Evolutionary conservation across 2,797 vertebrate species (phyloP), one percentile per base, ranked within the genome.

Genomic region (Euthynnus affinis): DNA sequence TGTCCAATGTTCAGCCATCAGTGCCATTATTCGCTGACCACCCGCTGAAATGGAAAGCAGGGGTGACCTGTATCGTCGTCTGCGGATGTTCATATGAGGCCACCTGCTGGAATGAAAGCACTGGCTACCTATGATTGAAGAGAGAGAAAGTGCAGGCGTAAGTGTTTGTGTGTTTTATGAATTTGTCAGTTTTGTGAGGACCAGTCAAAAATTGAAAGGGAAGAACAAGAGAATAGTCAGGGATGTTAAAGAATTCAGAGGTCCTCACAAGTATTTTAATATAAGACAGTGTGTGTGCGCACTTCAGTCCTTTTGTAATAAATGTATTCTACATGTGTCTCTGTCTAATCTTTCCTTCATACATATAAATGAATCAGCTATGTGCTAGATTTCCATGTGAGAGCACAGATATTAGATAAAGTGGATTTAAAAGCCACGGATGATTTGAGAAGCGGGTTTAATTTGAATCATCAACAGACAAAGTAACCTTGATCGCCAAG

Each of bases 41-140:
- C 93, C 87, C 46, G 78, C 86, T 91, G 92, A 84, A 88, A 85
- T 81, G 65, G 81, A 91, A 89, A 92, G 81, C 85, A 82, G 68
- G 76, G 80, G 73, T 89, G 81, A 91, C 88, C 83, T 74, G 87
- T 49, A 56, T 64, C 4, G 15, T 49, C 46, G 62, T 63, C 49
- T 78, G 80, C 66, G 79, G 48, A 71, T 79, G 76, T 78, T 84
- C 82, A 71, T 70, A 63, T 53, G 57, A 83, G 90, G 80, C 82
- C 83, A 80, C 90, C 86, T 84, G 88, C 84, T 87, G 88, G 84
- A 89, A 80, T 87, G 78, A 89, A 91, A 91, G 81, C 72, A n/a
- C 68, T 25, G 40, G 55, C 74, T 85, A 82, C 83, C 75, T 87
- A 68, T 60, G 68, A 88, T 70, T 70, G 66, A 81, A 74, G 55